Percentiles rank a stretch among this genome's conserved stretches.
Evolutionary conservation across 2,888 invertebrate species (phyloP).

Genomic region (Abscondita cerata): DNA sequence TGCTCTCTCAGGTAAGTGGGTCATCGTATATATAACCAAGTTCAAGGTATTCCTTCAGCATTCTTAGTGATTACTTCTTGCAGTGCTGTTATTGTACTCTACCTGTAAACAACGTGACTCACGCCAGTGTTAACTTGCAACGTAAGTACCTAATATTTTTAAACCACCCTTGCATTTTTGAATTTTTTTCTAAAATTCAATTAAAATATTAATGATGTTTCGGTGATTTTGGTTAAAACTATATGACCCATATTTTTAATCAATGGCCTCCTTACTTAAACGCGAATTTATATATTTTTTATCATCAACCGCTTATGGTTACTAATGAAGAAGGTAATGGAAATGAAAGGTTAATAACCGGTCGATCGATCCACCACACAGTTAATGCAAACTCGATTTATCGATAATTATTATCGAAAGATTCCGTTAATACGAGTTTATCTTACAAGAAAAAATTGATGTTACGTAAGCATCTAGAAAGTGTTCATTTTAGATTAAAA

Average conservation of each 20-base stretch:
- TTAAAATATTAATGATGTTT: too few relatives aligned
- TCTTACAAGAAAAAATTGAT: background rate
- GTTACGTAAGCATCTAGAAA: background rate
- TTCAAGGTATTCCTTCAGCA: conserved; percentile 75
- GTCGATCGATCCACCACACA: conserved; percentile 13
- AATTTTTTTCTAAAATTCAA: too few relatives aligned
- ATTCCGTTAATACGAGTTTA: background rate
- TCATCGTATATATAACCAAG: conserved; percentile 83
- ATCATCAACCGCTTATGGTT: too few relatives aligned
- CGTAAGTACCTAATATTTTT: conserved; percentile 17
- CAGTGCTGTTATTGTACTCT: conserved; percentile 32
- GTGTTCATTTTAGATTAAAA: background rate
- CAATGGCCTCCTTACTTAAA: too few relatives aligned
- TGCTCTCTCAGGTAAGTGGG: conserved; percentile 66
- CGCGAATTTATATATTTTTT: too few relatives aligned
- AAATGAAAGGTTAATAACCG: conserved; percentile 20
- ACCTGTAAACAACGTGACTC: conserved; percentile 26
- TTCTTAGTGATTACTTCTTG: conserved; percentile 53
- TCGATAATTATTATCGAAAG: background rate
- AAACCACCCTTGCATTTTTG: too few relatives aligned
- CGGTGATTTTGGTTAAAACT: too few relatives aligned
- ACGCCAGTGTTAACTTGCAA: conserved; percentile 12
- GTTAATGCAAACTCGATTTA: conserved; percentile 5
- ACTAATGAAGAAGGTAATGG: too few relatives aligned
- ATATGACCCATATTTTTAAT: too few relatives aligned